These are phyloP conservation scores for Hydrozoanthus gracilis DNA, from an alignment of 92 coral and sea anemone genomes.

Conservation along the genomic window DNA sequence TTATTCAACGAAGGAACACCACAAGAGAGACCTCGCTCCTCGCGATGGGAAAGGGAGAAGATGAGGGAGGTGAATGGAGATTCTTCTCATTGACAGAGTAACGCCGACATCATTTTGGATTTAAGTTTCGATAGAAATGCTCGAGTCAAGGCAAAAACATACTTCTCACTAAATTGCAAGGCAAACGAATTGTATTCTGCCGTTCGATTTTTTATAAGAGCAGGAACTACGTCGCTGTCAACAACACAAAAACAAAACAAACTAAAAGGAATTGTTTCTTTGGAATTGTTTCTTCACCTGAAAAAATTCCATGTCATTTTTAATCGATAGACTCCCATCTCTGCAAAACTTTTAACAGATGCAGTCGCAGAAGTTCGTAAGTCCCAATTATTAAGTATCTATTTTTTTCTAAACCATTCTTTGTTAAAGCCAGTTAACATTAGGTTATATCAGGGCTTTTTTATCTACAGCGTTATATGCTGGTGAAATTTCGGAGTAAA, in stretches of 20 bases:
- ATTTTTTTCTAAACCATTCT: too few species aligned
- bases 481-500: too few species aligned
- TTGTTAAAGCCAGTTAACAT: too few species aligned
- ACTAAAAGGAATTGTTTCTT: neutral
- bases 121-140: neutral
- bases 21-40: slow-evolving; percentile 63
- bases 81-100: slow-evolving; percentile 34
- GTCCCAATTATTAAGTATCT: too few species aligned
- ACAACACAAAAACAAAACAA: neutral
- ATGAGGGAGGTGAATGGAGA: slow-evolving; percentile 64
- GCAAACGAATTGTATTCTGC: neutral
- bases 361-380: too few species aligned
- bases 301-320: too few species aligned
- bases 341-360: too few species aligned
- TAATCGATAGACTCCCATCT: too few species aligned
- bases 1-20: slow-evolving; percentile 88
- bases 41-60: slow-evolving; percentile 86
- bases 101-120: neutral
- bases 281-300: neutral
- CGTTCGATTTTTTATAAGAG: neutral
- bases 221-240: neutral
- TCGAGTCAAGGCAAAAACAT: neutral
- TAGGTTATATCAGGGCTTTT: too few species aligned
- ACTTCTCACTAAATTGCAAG: neutral
- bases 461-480: too few species aligned